Evolutionary conservation across 2,888 invertebrate species (phyloP).

Genomic region (Beris chalybata): DNA sequence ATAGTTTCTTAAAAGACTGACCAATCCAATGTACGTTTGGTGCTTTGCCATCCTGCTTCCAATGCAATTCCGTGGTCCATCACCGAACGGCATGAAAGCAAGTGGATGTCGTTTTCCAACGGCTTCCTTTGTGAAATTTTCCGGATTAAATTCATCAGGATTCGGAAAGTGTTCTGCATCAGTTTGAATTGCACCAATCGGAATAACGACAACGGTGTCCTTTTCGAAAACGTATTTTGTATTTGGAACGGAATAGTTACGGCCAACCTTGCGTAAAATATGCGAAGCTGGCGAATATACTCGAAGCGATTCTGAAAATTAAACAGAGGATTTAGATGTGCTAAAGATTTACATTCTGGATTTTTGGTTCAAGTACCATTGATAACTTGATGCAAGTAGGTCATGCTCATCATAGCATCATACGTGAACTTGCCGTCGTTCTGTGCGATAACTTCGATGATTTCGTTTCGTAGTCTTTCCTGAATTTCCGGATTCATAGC

Average conservation of each 20-base stretch:
- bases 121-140: slow-evolving; percentile 60
- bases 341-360: background rate
- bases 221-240: slow-evolving; percentile 56
- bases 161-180: slow-evolving; percentile 61
- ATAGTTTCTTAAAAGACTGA: slow-evolving; percentile 10
- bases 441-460: slow-evolving; percentile 50
- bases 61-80: slow-evolving; percentile 33
- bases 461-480: slow-evolving; percentile 54
- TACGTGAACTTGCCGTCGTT: slow-evolving; percentile 55
- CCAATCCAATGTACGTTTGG: slow-evolving; percentile 4
- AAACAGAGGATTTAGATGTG: background rate
- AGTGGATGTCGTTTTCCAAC: slow-evolving; percentile 48
- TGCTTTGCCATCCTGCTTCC: slow-evolving; percentile 6
- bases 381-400: slow-evolving; percentile 57
- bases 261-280: background rate
- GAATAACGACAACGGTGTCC: slow-evolving; percentile 57
- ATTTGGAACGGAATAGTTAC: slow-evolving; percentile 39
- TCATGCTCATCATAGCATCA: slow-evolving; percentile 57
- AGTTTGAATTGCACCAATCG: slow-evolving; percentile 60
- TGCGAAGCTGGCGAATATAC: slow-evolving; percentile 12
- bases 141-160: slow-evolving; percentile 62
- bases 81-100: slow-evolving; percentile 31
- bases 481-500: slow-evolving; percentile 57
- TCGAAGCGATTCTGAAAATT: slow-evolving; percentile 10
- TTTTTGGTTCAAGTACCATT: slow-evolving; percentile 48